phyloP scores from a whole-genome alignment of 2,888 invertebrate species.

The Microdon myrmicae region DNA sequence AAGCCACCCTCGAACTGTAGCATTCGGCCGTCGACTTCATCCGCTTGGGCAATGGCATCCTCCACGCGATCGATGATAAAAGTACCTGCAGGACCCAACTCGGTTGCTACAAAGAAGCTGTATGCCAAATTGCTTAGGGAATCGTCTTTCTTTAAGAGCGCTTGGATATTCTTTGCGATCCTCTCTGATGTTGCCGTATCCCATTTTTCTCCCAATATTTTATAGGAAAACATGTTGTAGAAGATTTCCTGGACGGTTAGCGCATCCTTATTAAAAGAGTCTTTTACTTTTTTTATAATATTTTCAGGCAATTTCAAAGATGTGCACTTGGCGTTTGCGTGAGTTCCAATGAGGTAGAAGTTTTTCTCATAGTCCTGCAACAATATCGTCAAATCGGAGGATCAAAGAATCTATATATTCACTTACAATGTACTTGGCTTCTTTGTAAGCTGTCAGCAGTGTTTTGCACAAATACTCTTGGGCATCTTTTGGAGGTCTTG shows the following conservation, averaged over 20 bases:
- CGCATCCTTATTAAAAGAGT: constrained; percentile 74
- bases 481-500: constrained; percentile 72
- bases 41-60: constrained; percentile 93
- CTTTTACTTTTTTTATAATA: constrained; percentile 68
- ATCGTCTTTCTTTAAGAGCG: constrained; percentile 86
- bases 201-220: constrained; percentile 74
- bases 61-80: constrained; percentile 82
- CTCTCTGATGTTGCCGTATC: constrained; percentile 77
- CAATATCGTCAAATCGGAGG: too few relatives aligned
- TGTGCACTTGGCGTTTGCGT: constrained; percentile 71
- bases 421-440: constrained; percentile 69
- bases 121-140: constrained; percentile 83
- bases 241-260: constrained; percentile 77
- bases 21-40: constrained; percentile 89
- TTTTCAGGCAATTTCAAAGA: constrained; percentile 68
- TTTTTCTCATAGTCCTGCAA: constrained; percentile 69
- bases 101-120: constrained; percentile 83
- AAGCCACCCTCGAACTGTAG: constrained; percentile 93
- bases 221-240: constrained; percentile 77
- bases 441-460: constrained; percentile 57
- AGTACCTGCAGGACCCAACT: constrained; percentile 73
- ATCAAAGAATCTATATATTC: constrained; percentile 9
- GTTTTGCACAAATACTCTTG: constrained; percentile 69
- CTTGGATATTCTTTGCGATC: constrained; percentile 77
- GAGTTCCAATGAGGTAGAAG: constrained; percentile 75